phyloP scores from a whole-genome alignment of 2,113 vertebrate species.

The Empidonax traillii region DNA sequence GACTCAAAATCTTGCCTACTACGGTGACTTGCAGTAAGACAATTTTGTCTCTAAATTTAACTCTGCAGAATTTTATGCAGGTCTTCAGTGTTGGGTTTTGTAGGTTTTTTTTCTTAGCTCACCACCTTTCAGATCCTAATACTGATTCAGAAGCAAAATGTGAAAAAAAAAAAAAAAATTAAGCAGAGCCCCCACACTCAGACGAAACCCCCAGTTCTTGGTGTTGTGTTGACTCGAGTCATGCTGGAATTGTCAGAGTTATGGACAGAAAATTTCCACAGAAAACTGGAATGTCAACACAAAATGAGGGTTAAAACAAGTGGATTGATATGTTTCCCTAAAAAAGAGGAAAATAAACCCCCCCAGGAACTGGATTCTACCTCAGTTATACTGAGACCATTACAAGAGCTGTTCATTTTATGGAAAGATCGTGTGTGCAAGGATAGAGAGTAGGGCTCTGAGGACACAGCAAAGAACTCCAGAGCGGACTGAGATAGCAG shows the following conservation, averaged over 20 bases:
- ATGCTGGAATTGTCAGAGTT: background rate
- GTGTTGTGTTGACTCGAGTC: background rate
- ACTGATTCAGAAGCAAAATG: background rate
- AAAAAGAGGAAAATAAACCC: background rate
- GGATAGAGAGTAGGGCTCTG: background rate
- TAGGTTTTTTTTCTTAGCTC: background rate
- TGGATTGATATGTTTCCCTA: background rate
- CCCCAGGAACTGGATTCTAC: background rate
- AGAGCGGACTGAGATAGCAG: background rate
- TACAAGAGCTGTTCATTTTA: background rate
- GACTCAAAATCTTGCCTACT: background rate
- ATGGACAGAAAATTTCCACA: background rate
- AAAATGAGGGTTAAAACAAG: background rate
- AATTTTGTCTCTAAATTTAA: background rate
- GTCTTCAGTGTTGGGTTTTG: background rate
- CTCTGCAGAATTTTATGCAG: background rate
- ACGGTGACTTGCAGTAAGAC: background rate
- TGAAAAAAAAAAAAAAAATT: no score
- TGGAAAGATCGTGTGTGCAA: accelerated
- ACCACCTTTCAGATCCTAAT: background rate
- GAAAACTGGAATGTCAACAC: background rate
- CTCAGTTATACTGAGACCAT: background rate
- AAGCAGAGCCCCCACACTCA: background rate
- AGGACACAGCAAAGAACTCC: background rate
- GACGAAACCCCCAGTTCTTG: background rate